Conservation (phyloP, 2,888 invertebrate genomes). For the Parnassius glacialis region DNA sequence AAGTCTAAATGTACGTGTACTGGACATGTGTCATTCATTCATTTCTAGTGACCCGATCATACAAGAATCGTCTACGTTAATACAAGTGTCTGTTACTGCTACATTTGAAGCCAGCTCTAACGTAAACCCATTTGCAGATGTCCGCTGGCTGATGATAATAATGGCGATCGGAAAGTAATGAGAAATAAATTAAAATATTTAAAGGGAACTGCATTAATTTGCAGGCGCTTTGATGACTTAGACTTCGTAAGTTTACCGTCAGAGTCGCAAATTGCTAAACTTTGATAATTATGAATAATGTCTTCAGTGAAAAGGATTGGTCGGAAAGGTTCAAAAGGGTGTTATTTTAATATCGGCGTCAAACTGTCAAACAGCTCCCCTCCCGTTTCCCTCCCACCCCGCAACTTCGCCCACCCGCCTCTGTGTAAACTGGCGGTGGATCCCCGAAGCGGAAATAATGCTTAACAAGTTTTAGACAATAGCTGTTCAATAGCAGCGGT, state of each 20-base stretch:
- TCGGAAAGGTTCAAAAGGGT: slow-evolving; percentile 2
- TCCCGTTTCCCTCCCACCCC: slow-evolving; percentile 2
- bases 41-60: no score
- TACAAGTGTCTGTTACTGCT: no score
- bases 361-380: slow-evolving; percentile 21
- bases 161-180: no score
- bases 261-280: not conserved
- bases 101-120: no score
- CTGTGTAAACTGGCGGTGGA: not conserved
- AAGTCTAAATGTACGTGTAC: no score
- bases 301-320: not conserved
- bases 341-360: slow-evolving; percentile 10
- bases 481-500: not conserved
- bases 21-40: no score
- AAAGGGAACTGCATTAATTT: no score
- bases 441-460: slow-evolving; percentile 27
- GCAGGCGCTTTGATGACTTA: not conserved
- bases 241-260: not conserved
- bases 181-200: no score
- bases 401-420: not conserved
- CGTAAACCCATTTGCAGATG: no score
- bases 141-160: no score
- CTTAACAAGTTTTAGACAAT: slow-evolving; percentile 13
- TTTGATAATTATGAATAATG: not conserved
- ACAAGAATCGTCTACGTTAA: no score